Base-by-base conservation (phyloP, 2,113 vertebrate genomes). In the Sardina pilchardus region DNA sequence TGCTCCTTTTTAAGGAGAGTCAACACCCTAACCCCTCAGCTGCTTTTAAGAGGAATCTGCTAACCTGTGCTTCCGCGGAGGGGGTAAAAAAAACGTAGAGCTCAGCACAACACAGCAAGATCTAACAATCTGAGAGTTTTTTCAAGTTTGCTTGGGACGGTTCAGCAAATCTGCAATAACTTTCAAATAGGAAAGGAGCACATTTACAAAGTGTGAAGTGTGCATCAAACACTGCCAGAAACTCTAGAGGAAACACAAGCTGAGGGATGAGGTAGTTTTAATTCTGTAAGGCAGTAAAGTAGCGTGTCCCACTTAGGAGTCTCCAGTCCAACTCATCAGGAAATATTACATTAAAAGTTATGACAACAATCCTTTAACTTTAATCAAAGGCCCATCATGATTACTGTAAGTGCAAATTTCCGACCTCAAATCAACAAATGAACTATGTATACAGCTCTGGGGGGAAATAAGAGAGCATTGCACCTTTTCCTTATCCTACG, bases 71-170 rank as follows among this genome's bases (percentile, higher is more conserved):
- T 88, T 87, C 85, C 50, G 26, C 19, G 71, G 34, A 17, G 34
- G n/a, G 39, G 39, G 39, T 1, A 75, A 89, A 88, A 30, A 63
- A 89, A 87, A 78, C 81, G 71, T 83, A 86, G 47, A 34, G 59
- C 86, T 92, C 89, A 90, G 90, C 90, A 90, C 82, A 88, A 91
- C 86, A 85, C 36, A 75, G 78, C 85, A 86, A 84, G 88, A 86
- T 90, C 87, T 85, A 82, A 83, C 85, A 80, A 82, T 81, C 78
- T 36, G 87, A 12, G 3, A 21, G 63, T 86, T 86, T 84, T 75
- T 56, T 47, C 10, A 86, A 85, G 86, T 89, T 89, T 83, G 80
- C 83, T 85, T 7, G n/a, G 53, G 43, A 86, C 82, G 89, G 86
- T 71, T 82, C 84, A 85, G 84, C 83, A 90, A 87, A 87, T 89